Base-by-base conservation (phyloP, 1,140 invertebrate genomes). In the Pararge aegeria region DNA sequence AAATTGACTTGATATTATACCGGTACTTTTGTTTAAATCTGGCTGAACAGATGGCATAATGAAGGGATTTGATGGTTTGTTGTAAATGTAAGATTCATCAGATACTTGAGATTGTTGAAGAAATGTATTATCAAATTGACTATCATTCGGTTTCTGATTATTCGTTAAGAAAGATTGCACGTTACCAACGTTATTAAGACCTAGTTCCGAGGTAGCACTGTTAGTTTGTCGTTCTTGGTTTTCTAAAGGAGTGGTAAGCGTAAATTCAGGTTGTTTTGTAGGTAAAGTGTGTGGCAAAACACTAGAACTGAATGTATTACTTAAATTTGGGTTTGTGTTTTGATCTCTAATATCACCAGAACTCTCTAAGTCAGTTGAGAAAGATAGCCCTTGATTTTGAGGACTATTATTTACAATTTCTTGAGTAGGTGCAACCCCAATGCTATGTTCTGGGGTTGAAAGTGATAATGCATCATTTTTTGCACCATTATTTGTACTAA, bases 1-100 rank as follows among this genome's bases (percentile, higher is more conserved):
- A 12, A 61, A 56, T 37, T 78, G 73, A 70, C 63, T 65, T 59
- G 59, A 68, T 59, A 61, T 5, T 20, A 54, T 15, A 65, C 38
- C 60, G 13, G 72, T 58, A 56, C 69, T 61, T 42, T 52, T 52
- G 10, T 30, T 30, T 30, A 10, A 30, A 30, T 30, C 9, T 7
- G 10, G 10, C 10, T 30, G 29, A 40, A 13, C 1, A 29, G 65
- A 64, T 24, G 66, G 73, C 9, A 63, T 62, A 16, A 64, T 70
- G 24, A 80, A 80, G 7, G 75, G 62, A 42, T 62, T 72, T n/a
- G 68, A 62, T 44, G 77, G 80, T 59, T 60, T 62, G 29, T 73
- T 78, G 49, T 78, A 80, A 58, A 75, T 69, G 46, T 80, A 82
- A n/a, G 73, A 70, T 46, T 68, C 44, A 56, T 76, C 69, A 21